Conservation (phyloP, 2,113 vertebrate species). For the Lophius piscatorius region DNA sequence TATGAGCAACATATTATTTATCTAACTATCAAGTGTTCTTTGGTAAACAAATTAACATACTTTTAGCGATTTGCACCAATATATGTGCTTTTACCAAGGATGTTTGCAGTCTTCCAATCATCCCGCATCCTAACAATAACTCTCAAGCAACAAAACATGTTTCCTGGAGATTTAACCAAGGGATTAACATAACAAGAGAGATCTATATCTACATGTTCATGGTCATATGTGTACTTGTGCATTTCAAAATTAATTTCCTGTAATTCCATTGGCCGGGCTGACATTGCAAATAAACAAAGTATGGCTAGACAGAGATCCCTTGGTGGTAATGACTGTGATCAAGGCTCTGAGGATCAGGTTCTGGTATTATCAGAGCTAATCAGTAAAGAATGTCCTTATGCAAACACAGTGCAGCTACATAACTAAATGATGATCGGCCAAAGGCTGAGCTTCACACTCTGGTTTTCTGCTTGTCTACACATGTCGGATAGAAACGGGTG, state of each 20-base stretch:
- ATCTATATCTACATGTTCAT: neutral
- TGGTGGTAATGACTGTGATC: constrained; percentile 35
- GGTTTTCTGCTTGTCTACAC: constrained; percentile 56
- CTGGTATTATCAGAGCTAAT: constrained; percentile 68
- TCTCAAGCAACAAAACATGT: neutral
- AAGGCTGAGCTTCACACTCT: constrained; percentile 58
- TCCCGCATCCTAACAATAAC: neutral
- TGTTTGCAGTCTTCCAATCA: neutral
- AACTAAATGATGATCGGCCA: constrained; percentile 70
- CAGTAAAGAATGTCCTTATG: constrained; percentile 73
- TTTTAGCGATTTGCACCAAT: neutral
- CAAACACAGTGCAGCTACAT: constrained; percentile 71
- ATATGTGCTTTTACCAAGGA: neutral
- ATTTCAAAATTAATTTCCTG: constrained; percentile 7
- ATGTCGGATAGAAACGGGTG: constrained; percentile 27
- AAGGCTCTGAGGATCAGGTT: constrained; percentile 52
- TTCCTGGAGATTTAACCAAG: neutral
- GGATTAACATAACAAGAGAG: constrained; percentile 6
- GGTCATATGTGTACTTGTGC: neutral
- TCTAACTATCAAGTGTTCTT: neutral
- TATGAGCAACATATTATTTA: neutral
- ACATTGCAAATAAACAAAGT: constrained; percentile 6
- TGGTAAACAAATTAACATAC: neutral
- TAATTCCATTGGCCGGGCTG: constrained; percentile 10
- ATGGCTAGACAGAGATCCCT: constrained; percentile 13